Evolutionary conservation across 2,113 vertebrate genomes (phyloP).

Genomic region (Plecotus auritus): DNA sequence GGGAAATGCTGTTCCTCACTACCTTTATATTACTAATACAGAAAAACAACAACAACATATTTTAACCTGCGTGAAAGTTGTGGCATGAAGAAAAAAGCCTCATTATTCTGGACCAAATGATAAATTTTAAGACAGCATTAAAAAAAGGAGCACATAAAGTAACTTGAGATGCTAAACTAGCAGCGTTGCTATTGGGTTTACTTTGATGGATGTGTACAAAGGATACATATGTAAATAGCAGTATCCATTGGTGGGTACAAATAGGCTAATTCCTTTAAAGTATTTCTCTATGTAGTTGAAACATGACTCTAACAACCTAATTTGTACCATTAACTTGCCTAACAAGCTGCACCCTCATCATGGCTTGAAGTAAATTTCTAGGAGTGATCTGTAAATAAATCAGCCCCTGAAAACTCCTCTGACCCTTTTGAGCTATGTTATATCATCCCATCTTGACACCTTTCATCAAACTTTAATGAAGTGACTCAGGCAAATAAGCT

Average conservation of each 20-base stretch:
- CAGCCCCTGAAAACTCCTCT: conserved; percentile 34
- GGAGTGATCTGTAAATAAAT: neutral
- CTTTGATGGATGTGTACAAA: neutral
- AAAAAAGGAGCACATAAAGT: neutral
- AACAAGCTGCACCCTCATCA: neutral
- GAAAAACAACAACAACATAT: neutral
- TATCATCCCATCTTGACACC: conserved; percentile 90
- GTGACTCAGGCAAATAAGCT: conserved; percentile 86
- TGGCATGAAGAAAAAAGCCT: neutral
- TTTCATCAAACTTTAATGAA: conserved; percentile 94
- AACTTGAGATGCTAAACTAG: neutral
- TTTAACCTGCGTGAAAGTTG: conserved; percentile 11
- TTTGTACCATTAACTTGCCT: conserved; percentile 30
- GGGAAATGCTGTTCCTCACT: conserved; percentile 2
- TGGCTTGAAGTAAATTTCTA: neutral
- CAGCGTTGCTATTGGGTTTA: neutral
- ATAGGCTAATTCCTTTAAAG: conserved; percentile 4
- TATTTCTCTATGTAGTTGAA: conserved; percentile 31
- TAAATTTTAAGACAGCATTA: neutral
- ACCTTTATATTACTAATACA: conserved; percentile 11
- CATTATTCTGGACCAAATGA: neutral
- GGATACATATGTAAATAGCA: neutral
- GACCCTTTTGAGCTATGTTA: conserved; percentile 85
- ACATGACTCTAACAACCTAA: conserved; percentile 3
- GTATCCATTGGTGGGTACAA: neutral